Conservation (phyloP, 1,140 invertebrate species). For the Bombus polaris region DNA sequence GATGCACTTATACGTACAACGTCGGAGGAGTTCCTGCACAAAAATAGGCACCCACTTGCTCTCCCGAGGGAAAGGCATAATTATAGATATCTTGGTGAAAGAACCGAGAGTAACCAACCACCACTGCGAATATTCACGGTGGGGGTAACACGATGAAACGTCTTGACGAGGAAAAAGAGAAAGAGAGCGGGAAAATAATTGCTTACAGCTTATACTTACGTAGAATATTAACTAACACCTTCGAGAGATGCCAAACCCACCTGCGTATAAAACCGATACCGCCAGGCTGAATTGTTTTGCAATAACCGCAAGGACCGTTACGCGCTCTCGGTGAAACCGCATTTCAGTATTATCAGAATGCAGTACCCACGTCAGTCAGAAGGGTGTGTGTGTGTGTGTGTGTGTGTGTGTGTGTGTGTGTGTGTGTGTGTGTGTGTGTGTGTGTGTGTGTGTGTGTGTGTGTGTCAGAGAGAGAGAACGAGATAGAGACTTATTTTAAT, state of each 20-base stretch:
- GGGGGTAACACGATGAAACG: background rate
- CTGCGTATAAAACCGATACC: slow-evolving; percentile 25
- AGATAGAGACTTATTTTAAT: slow-evolving; percentile 47
- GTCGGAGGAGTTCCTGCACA: slow-evolving; percentile 38
- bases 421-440: too few relatives aligned
- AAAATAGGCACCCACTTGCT: slow-evolving; percentile 67
- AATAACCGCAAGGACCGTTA: slow-evolving; percentile 61
- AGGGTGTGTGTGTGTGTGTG: too few relatives aligned
- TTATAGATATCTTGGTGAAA: slow-evolving; percentile 37
- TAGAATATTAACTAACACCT: slow-evolving; percentile 56
- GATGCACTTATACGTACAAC: slow-evolving; percentile 67
- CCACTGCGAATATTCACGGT: too few relatives aligned
- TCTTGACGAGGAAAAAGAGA: background rate
- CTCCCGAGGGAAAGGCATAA: slow-evolving; percentile 51
- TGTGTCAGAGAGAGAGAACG: too few relatives aligned
- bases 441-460: too few relatives aligned
- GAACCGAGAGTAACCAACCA: background rate
- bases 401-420: too few relatives aligned
- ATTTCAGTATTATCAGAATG: slow-evolving; percentile 55
- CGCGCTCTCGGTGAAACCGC: slow-evolving; percentile 37
- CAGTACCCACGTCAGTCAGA: slow-evolving; percentile 23
- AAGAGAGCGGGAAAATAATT: slow-evolving; percentile 27
- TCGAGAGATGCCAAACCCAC: slow-evolving; percentile 54
- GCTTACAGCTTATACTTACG: slow-evolving; percentile 32
- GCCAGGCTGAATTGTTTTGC: slow-evolving; percentile 60